Evolutionary conservation across 2,797 vertebrate genomes (phyloP), one percentile per base, ranked within the genome.

Genomic region (Gastrophryne carolinensis): DNA sequence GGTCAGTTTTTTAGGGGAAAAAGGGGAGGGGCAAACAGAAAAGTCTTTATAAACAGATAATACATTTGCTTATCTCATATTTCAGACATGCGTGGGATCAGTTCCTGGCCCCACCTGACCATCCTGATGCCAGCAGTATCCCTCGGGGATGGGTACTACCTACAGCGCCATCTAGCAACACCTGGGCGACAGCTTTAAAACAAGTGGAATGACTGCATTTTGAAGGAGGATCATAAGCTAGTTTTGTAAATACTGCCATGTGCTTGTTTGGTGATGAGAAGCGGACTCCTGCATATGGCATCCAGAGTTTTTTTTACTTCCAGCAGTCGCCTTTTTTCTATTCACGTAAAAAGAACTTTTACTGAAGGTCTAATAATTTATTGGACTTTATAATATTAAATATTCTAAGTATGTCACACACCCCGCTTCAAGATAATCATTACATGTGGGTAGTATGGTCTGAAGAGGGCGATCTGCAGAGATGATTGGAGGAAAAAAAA

Each of bases 81-180:
- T 84, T 70, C 85, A 98, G 97, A 91, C 93, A 92, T 11, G 93
- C 93, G 27, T 98, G 97, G 97, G 96, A 98, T 82, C 85, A 83
- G 50, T 98, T 91, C 83, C 81, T 96, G 88, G 94, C 94, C 32
- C 88, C 93, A 0, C 82, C 82, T 2, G 92, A 95, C 83, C 94
- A 95, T 79, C 93, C 92, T 0, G 93, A 95, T 58, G 93, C 93
- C 80, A 93, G 89, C 71, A 76, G 83, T 0, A 78, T 98, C 80
- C 95, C 96, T 80, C 91, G 90, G 81, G 90, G 86, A 72, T 99
- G 97, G 96, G 87, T 98, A 72, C 84, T 97, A 37, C 96, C 97
- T 0, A 87, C 86, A 13, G 68, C 82, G 23, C 96, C 97, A 1
- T 84, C 93, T 53, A 93, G 86, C 58, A 92, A 92, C 58, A 75